These are phyloP conservation scores for Pristionchus maxplancki DNA, from an alignment of 2,888 invertebrate genomes.

Conservation along the genomic window DNA sequence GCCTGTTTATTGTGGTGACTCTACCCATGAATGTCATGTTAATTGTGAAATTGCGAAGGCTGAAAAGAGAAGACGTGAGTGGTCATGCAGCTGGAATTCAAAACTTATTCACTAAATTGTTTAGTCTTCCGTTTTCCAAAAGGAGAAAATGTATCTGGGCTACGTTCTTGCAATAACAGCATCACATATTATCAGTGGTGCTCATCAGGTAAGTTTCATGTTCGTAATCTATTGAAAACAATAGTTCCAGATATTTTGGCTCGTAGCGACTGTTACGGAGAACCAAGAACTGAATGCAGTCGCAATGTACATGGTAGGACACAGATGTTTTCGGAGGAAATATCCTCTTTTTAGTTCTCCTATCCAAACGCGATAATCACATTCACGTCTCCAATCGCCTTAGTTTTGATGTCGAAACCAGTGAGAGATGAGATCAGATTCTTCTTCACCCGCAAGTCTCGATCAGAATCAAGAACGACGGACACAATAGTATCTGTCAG, in stretches of 20 bases:
- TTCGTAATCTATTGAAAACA: too few relatives aligned
- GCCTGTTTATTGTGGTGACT: neutral
- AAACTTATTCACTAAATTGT: too few relatives aligned
- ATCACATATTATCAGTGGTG: neutral
- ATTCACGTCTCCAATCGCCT: constrained; percentile 18
- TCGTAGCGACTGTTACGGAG: neutral
- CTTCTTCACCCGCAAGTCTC: neutral
- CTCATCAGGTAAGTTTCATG: neutral
- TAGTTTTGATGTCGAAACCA: neutral
- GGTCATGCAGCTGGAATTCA: too few relatives aligned
- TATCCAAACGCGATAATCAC: neutral
- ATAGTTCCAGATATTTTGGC: constrained; percentile 8
- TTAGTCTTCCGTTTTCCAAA: neutral
- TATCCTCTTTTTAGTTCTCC: neutral
- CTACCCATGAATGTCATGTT: neutral
- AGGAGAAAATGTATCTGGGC: neutral
- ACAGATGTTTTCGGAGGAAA: too few relatives aligned
- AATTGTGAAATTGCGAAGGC: neutral
- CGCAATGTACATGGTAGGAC: neutral
- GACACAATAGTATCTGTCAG: too few relatives aligned
- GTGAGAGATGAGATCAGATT: neutral
- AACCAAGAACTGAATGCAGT: neutral
- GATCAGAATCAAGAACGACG: too few relatives aligned
- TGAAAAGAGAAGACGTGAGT: neutral
- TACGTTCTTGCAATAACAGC: neutral